Conservation (phyloP, 2,113 vertebrate genomes). For the Helogale parvula region DNA sequence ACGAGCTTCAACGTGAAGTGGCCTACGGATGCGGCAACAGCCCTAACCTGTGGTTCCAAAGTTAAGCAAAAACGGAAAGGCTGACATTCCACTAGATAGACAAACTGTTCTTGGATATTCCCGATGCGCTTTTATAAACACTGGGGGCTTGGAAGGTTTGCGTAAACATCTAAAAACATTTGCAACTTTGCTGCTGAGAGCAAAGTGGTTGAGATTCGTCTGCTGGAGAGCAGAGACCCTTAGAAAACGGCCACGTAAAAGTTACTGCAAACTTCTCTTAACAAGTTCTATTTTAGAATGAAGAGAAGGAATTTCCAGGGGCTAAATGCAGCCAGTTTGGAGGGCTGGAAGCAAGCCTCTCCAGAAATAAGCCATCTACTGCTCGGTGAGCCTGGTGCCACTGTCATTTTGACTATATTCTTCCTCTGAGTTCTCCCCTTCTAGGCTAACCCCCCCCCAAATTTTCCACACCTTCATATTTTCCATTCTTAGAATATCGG, state of each 20-base stretch:
- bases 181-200: constrained; percentile 14
- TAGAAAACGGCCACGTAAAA: constrained; percentile 59
- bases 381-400: background rate
- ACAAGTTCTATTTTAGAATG: constrained; percentile 59
- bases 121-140: constrained; percentile 43
- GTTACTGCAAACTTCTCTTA: constrained; percentile 40
- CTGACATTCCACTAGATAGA: constrained; percentile 42
- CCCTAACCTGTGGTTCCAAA: constrained; percentile 44
- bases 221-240: constrained; percentile 46
- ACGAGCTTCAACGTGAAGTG: background rate
- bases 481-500: constrained; percentile 4
- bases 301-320: constrained; percentile 43
- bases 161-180: constrained; percentile 48
- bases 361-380: background rate
- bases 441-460: background rate
- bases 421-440: background rate
- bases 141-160: background rate
- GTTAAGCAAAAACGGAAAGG: constrained; percentile 49
- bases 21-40: background rate
- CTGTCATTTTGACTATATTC: background rate
- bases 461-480: background rate
- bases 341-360: constrained; percentile 29
- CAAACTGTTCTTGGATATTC: constrained; percentile 62
- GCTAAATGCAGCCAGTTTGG: background rate
- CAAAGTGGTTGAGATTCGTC: constrained; percentile 49